Percentiles rank a stretch among this genome's conserved stretches.
Conservation (phyloP, 1,140 invertebrate genomes). For the Phocides pigmalion region DNA sequence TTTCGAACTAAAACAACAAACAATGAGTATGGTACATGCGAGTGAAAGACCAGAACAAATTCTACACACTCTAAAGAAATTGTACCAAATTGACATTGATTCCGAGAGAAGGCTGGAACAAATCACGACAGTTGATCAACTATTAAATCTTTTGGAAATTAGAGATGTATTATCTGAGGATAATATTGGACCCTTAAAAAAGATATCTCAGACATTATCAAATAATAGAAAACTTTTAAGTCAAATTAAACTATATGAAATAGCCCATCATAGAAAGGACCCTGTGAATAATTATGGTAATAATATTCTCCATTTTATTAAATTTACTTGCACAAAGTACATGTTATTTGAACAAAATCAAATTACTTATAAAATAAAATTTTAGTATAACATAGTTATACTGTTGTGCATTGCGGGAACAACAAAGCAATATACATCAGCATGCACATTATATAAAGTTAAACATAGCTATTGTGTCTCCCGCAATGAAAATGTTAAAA, state of each 20-base stretch:
- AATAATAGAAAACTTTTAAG: conserved; percentile 52
- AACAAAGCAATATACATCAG: no score
- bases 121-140: conserved; percentile 56
- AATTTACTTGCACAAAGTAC: not conserved
- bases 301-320: no score
- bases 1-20: conserved; percentile 53
- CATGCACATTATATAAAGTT: no score
- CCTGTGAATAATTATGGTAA: conserved; percentile 57
- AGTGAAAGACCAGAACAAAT: conserved; percentile 52
- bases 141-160: conserved; percentile 65
- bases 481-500: no score
- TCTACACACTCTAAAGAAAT: conserved; percentile 56
- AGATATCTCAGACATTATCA: conserved; percentile 50
- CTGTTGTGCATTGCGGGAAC: no score
- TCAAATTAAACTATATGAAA: conserved; percentile 57
- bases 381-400: no score
- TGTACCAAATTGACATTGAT: conserved; percentile 64
- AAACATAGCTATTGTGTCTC: no score
- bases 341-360: no score
- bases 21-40: conserved; percentile 47
- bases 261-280: conserved; percentile 39
- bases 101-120: conserved; percentile 65
- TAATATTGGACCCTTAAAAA: conserved; percentile 60
- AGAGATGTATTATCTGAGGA: conserved; percentile 68
- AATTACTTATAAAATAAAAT: no score